A percentile compares a stretch with the other conserved stretches of the same genome.
These are phyloP conservation scores for Cebidichthys violaceus DNA, from an alignment of 2,113 vertebrate species.

Conservation along the genomic window DNA sequence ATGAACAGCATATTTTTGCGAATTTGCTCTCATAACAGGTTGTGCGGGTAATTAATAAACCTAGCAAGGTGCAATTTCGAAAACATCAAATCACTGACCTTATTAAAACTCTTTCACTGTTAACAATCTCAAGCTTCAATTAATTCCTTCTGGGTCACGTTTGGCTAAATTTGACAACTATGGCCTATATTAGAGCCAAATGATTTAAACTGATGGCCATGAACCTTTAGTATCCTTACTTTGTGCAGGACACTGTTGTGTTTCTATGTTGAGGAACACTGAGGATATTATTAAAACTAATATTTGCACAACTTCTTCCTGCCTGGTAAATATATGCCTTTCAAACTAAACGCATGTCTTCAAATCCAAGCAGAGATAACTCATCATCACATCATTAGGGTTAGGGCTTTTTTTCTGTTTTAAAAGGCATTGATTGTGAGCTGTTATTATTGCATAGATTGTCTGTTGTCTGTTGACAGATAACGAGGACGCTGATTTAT, in stretches of 20 bases:
- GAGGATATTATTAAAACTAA: neutral
- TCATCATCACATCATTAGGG: neutral
- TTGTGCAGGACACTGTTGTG: neutral
- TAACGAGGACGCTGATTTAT: slow-evolving; percentile 72
- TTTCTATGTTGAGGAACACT: neutral
- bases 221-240: neutral
- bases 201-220: neutral
- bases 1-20: too few species aligned
- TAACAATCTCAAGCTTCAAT: neutral
- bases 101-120: neutral
- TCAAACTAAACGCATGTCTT: neutral
- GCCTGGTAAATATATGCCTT: neutral
- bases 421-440: slow-evolving; percentile 6
- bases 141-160: neutral
- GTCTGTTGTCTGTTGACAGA: slow-evolving; percentile 33
- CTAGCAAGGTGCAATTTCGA: neutral
- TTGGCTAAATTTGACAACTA: neutral
- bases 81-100: neutral
- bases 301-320: neutral
- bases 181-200: neutral
- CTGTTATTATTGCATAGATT: neutral
- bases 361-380: neutral
- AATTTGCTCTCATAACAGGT: neutral
- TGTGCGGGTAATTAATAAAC: neutral
- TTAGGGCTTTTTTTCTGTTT: neutral